Base-by-base conservation (phyloP, 2,888 invertebrate species). In the Atethmia centrago region DNA sequence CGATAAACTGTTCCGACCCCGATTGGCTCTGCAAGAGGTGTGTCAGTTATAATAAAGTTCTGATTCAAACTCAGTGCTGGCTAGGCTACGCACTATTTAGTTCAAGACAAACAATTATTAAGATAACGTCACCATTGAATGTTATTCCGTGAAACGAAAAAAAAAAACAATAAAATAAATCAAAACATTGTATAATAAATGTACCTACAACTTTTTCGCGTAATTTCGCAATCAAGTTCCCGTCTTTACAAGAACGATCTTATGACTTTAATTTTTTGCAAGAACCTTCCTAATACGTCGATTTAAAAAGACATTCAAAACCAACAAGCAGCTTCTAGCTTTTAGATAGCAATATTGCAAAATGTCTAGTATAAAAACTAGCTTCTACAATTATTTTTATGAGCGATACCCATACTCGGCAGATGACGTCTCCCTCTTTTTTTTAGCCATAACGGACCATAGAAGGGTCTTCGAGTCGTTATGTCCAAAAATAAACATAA, bases 261-360 rank as follows among this genome's bases (percentile, higher is more conserved):
- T 49, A 28, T 53, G 59, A 83, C 72, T 61, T 64, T 65, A 61
- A 12, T 21, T 59, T 82, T 67, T 76, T 56, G 58, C 74, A 77
- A 78, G 28, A 73, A 59, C 28, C 47, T 28, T 19, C 59, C n/a
- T 45, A 51, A 25, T 45, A 82, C 59, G 63, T 25, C 53, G 31
- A 66, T 62, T 77, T n/a, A 25, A 45, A 47, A 58, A 75, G 56
- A 53, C 45, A 66, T 63, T 63, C 42, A 71, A 67, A 59, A 65
- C 31, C 0, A 49, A 78, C 36, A 59, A 59, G 19, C 45, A 0
- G 47, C 59, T 67, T 59, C 42, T 58, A 40, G 4, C 51, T 25
- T 45, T 56, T 40, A 49, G 21, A 49, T 63, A 25, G 14, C 16
- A 42, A 31, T 59, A 31, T 70, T 66, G 14, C 65, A 58, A 58